These are phyloP conservation scores for Beroe forskalii DNA, from an alignment of 37 sponge, comb jelly and placozoan species.

Conservation along the genomic window DNA sequence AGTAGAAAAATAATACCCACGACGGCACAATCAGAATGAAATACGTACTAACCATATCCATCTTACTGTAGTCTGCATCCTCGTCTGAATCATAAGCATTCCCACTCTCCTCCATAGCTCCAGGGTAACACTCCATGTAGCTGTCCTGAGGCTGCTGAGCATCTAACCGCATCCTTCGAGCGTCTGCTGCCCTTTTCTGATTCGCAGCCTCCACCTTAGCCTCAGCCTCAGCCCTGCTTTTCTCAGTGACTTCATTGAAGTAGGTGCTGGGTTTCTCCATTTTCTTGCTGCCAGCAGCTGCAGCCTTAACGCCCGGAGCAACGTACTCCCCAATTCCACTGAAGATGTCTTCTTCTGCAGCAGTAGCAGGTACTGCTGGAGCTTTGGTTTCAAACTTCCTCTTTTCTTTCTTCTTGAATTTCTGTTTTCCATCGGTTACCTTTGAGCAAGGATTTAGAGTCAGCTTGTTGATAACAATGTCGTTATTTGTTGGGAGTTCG, in stretches of 20 bases:
- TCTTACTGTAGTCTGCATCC: constrained; percentile 93
- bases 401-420: constrained; percentile 84
- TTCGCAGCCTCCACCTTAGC: constrained; percentile 66
- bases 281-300: background rate
- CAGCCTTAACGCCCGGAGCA: constrained; percentile 67
- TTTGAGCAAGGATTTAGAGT: constrained; percentile 85
- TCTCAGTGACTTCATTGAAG: constrained; percentile 67
- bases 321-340: constrained; percentile 80
- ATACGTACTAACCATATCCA: constrained; percentile 95
- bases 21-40: too few relatives aligned
- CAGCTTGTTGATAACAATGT: constrained; percentile 98
- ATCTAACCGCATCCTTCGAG: constrained; percentile 48
- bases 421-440: constrained; percentile 73
- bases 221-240: constrained; percentile 60
- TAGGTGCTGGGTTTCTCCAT: constrained; percentile 64
- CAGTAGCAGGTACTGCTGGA: background rate
- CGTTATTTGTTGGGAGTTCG: constrained; percentile 81
- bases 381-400: constrained; percentile 39
- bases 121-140: constrained; percentile 98
- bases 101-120: constrained; percentile 82
- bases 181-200: constrained; percentile 66
- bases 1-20: too few relatives aligned
- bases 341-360: constrained; percentile 74
- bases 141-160: constrained; percentile 67
- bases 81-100: constrained; percentile 92